phyloP scores from a whole-genome alignment of 2,113 vertebrate genomes.

The Sinocyclocheilus rhinocerous region DNA sequence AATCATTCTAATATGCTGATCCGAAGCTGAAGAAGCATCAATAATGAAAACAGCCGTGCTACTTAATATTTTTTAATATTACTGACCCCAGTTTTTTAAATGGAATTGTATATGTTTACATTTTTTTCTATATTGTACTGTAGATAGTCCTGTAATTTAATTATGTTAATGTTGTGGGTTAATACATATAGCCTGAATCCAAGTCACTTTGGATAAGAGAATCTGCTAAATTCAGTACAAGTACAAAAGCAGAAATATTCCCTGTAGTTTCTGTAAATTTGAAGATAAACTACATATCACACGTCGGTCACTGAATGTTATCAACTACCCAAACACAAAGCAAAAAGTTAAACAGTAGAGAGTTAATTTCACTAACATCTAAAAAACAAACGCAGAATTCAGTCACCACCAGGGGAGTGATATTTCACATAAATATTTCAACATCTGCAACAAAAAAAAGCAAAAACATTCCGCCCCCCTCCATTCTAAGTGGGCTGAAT shows the following conservation, averaged over 20 bases:
- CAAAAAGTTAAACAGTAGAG: not conserved
- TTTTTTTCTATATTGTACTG: not conserved
- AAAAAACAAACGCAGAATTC: not conserved
- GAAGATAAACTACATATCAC: too few relatives aligned
- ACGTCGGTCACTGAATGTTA: too few relatives aligned
- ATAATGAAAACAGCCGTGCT: not conserved
- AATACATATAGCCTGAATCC: not conserved
- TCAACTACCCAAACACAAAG: not conserved
- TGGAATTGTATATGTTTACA: not conserved
- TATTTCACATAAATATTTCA: not conserved
- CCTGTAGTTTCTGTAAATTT: not conserved
- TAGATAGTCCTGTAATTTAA: not conserved
- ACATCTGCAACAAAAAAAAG: slow-evolving; percentile 1
- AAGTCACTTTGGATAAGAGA: not conserved
- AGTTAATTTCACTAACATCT: not conserved
- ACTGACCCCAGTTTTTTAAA: not conserved
- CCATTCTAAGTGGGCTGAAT: not conserved
- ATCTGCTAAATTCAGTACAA: not conserved
- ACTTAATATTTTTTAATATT: not conserved
- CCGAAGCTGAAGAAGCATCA: too few relatives aligned
- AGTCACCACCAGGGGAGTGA: not conserved
- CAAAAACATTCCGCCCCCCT: not conserved
- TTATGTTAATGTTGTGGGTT: not conserved
- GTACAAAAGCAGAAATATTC: not conserved
- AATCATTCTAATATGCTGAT: too few relatives aligned